Evolutionary conservation across 2,797 vertebrate genomes (phyloP), one percentile per base, ranked within the genome.

Genomic region (Alca torda): DNA sequence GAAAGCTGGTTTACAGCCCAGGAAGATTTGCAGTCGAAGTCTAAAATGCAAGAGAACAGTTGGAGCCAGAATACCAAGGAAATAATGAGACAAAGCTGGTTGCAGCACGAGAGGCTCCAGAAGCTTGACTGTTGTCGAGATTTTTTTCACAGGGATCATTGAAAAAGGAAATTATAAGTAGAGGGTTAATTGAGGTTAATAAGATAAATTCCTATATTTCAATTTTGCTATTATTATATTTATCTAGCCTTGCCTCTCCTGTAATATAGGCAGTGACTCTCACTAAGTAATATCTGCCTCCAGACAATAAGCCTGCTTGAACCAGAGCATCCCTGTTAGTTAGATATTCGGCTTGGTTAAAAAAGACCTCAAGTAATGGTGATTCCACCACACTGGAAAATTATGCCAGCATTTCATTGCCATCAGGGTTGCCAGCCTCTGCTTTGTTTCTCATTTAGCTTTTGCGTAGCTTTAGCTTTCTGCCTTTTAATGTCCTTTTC

Each of bases 401-500:
- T 72, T 45, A 37, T 30, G 41, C 60, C 54, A 63, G 54, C 28
- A 14, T 89, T 78, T 67, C 64, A 14, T 39, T 88, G 72, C 78
- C 84, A 51, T 43, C 35, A 72, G 53, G 28, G 18, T 45, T 80
- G 48, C 43, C 56, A 60, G 60, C 48, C 39, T 69, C 75, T 92
- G 56, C 75, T 69, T 83, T 72, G 30, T 83, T 78, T 54, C 73
- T 89, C 72, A 43, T 92, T 84, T 75, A 84, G 51, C 68, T 95
- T 82, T 57, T 67, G 64, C 2, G 0, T 48, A 83, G 81, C 63
- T 79, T 92, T 83, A 83, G 53, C 84, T 85, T 92, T 89, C 76
- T 87, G 74, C 54, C 77, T 93, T 87, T 68, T 72, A 87, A 86
- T 93, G 91, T 77, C 79, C 72, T 86, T 95, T 96, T 25, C 79